Base-by-base conservation (phyloP, 2,888 invertebrate species). In the Pandemis corylana region DNA sequence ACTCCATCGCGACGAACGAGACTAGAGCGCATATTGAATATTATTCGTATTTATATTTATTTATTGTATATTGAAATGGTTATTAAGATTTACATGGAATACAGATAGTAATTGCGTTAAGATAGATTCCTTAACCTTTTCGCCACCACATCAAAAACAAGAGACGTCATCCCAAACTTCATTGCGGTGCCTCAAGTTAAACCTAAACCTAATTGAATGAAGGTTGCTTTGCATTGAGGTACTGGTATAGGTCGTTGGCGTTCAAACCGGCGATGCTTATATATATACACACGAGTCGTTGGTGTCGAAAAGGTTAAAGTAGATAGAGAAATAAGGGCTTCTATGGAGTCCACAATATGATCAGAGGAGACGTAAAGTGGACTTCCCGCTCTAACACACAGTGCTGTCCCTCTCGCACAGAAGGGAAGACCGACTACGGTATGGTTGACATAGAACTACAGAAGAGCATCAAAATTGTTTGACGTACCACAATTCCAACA, bases 1-100 rank as follows among this genome's bases (percentile, higher is more conserved):
- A 59, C 59, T 28, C 20, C 28, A 61, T 44, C 61, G 65, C 65
- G 15, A 51, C 49, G 61, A 59, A 66, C 63, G 42, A 70, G 70
- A 75, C 76, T 72, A 72, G 72, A 76, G 68, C 76, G 72, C 69
- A 44, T 66, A 66, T 68, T 13, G 41, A 53, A 67, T 66, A 70
- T 67, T 44, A 41, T n/a, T 42, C 42, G 15, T 75, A 56, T 71
- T 65, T 64, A 15, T 71, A 71, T 71, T 67, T 65, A 61, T 62
- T 53, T 53, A 53, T 49, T 56, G 69, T 46, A 69, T 65, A 69
- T 73, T 64, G n/a, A 2, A 51, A 49, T 67, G 28, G 4, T 71
- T 65, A 71, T 66, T 61, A 28, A 71, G n/a, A 56, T 56, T 71
- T 61, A 72, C 49, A 66, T 66, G 61, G 69, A 72, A 63, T 72